Conservation (phyloP, 2,113 vertebrate genomes). For the Mormyrus lacerda region DNA sequence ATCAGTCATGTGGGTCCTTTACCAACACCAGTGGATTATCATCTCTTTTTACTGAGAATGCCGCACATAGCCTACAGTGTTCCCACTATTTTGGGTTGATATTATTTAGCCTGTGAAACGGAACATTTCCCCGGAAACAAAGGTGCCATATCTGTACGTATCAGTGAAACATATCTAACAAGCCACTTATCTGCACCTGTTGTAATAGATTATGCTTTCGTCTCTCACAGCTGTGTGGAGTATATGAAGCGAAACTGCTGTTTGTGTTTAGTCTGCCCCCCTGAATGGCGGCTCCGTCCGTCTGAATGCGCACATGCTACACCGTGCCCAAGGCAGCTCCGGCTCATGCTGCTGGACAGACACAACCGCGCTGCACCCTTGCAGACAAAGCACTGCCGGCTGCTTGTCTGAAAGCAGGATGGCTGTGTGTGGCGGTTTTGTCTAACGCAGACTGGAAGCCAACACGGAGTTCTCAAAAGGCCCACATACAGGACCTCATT, state of each 20-base stretch:
- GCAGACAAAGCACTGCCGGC: slow-evolving; percentile 32
- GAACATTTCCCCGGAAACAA: background rate
- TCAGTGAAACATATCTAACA: background rate
- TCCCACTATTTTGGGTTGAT: background rate
- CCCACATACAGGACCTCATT: background rate
- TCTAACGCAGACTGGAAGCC: background rate
- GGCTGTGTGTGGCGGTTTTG: background rate
- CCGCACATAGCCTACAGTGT: background rate
- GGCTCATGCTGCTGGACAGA: background rate
- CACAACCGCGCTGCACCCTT: background rate
- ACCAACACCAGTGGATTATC: background rate
- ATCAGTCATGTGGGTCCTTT: background rate
- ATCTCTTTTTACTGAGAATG: background rate
- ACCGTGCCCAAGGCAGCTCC: background rate
- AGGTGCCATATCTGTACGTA: background rate
- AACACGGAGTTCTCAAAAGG: background rate
- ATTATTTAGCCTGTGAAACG: background rate
- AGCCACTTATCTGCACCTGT: background rate
- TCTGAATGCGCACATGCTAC: background rate
- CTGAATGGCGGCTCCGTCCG: background rate
- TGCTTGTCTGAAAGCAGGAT: background rate
- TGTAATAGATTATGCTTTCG: background rate
- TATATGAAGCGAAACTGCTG: background rate
- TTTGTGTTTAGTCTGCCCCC: background rate
- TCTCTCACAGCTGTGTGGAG: background rate